A percentile compares a stretch with the other conserved stretches of the same genome.
These are phyloP conservation scores for Murina feae DNA, from an alignment of 2,113 vertebrate genomes.

Conservation along the genomic window DNA sequence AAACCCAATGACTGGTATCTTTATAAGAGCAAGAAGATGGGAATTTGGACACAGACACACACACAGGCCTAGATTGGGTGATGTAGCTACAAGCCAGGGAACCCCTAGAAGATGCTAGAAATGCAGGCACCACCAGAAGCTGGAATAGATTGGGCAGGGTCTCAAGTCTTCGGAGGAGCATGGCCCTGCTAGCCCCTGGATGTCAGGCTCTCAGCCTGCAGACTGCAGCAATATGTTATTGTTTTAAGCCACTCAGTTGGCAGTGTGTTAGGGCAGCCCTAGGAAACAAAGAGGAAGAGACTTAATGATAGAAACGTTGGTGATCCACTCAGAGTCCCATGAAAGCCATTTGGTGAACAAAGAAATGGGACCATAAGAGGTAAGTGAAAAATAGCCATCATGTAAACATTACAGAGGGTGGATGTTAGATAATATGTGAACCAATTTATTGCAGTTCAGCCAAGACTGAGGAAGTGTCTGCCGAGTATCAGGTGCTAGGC, in stretches of 20 bases:
- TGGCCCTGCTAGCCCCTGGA: neutral
- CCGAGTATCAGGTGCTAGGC: neutral
- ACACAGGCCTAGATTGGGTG: neutral
- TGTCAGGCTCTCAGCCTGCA: neutral
- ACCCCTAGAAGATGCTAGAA: too few species aligned
- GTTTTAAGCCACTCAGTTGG: neutral
- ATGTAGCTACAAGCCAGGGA: neutral
- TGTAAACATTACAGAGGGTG: neutral
- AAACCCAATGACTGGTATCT: neutral
- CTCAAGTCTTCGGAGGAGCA: rapidly evolving
- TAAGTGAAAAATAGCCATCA: neutral
- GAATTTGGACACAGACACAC: neutral
- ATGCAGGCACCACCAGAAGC: neutral
- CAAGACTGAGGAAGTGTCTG: neutral
- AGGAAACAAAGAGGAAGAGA: neutral
- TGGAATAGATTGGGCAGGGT: neutral
- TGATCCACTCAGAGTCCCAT: neutral
- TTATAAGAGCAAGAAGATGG: neutral
- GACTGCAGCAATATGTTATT: neutral
- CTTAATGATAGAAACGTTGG: neutral
- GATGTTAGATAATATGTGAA: rapidly evolving
- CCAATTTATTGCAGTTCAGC: neutral
- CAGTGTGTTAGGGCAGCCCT: neutral
- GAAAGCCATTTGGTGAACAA: neutral
- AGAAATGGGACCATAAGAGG: neutral